Evolutionary conservation across 2,888 invertebrate species (phyloP).

Genomic region (Baccha elongata): DNA sequence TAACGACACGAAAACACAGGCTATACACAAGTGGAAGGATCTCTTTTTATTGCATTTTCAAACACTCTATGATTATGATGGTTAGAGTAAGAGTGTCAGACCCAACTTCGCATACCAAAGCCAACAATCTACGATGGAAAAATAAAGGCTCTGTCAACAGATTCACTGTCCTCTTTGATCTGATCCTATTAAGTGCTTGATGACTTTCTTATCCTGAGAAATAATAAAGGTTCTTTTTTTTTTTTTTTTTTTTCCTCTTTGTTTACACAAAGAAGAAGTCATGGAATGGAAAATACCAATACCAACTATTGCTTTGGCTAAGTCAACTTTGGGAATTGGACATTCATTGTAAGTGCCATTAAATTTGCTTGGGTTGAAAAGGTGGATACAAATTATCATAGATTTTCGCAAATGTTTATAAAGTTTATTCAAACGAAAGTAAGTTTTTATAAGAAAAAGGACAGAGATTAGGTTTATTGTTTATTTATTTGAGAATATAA

Average conservation of each 20-base stretch:
- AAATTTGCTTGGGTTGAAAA: neutral
- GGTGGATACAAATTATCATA: constrained; percentile 1
- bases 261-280: neutral
- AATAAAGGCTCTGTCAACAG: constrained; percentile 48
- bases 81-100: constrained; percentile 23
- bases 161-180: constrained; percentile 35
- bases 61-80: neutral
- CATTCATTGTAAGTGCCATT: constrained; percentile 18
- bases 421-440: neutral
- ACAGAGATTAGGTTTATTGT: neutral
- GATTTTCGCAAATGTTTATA: neutral
- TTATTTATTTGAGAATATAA: too few relatives aligned
- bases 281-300: constrained; percentile 10
- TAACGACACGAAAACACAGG: neutral
- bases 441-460: too few relatives aligned
- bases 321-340: constrained; percentile 40
- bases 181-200: constrained; percentile 49
- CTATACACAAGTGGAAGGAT: neutral
- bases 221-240: constrained; percentile 32
- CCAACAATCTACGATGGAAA: constrained; percentile 3
- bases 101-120: constrained; percentile 10
- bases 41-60: constrained; percentile 2
- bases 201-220: constrained; percentile 56
- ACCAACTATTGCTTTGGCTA: neutral
- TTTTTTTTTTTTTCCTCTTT: neutral